Percentiles rank a stretch among this genome's conserved stretches.
These are phyloP conservation scores for Potamarius usumacintae DNA, from an alignment of 2,113 vertebrate species.

Conservation along the genomic window DNA sequence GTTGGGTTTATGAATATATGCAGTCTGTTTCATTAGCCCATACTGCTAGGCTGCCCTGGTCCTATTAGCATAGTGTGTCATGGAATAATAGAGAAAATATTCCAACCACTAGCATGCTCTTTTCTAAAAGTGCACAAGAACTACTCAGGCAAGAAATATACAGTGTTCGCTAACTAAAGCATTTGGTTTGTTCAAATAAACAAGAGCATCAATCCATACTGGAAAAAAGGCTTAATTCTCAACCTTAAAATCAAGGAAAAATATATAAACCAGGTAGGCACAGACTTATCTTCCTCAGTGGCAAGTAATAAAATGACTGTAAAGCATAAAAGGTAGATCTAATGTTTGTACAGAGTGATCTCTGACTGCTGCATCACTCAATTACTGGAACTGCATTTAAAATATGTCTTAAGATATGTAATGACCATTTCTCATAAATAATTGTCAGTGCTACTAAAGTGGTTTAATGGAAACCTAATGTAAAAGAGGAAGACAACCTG, in stretches of 20 bases:
- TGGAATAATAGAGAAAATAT: constrained; percentile 12
- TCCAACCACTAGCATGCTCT: constrained; percentile 16
- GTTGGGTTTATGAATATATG: constrained; percentile 33
- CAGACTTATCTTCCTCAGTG: background rate
- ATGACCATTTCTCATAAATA: constrained; percentile 37
- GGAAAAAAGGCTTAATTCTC: background rate
- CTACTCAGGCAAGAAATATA: constrained; percentile 25
- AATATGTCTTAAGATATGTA: constrained; percentile 7
- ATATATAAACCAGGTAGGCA: background rate
- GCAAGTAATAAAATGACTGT: background rate
- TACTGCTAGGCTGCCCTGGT: constrained; percentile 22
- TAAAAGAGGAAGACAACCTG: constrained; percentile 47
- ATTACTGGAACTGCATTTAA: constrained; percentile 11
- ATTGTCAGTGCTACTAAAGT: constrained; percentile 34
- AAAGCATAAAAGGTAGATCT: background rate
- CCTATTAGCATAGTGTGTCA: constrained; percentile 27
- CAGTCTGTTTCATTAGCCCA: constrained; percentile 37
- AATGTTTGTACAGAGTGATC: background rate
- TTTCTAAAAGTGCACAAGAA: constrained; percentile 18
- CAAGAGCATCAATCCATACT: background rate
- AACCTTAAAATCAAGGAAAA: background rate
- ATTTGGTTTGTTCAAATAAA: constrained; percentile 23
- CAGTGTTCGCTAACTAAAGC: constrained; percentile 11
- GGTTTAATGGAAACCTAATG: constrained; percentile 41
- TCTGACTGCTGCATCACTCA: background rate